Evolutionary conservation across 2,113 vertebrate species (phyloP).

Genomic region (Malurus cyaneus): DNA sequence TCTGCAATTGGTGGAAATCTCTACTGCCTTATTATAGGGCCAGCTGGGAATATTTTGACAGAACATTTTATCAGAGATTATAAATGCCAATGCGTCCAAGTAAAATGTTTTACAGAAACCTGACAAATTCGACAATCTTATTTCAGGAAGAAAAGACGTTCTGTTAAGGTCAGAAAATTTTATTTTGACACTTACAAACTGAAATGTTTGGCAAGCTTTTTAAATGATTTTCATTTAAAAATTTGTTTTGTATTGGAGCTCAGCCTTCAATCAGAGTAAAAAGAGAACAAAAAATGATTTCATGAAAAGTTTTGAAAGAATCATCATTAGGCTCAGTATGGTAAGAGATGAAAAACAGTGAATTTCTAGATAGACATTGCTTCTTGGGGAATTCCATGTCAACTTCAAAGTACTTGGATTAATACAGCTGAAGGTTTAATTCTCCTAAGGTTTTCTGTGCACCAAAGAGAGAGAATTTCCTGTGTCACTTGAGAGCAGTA

Average conservation of each 20-base stretch:
- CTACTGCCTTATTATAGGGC: conserved; percentile 22
- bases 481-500: background rate
- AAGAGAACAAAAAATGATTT: background rate
- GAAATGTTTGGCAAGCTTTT: conserved; percentile 36
- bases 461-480: background rate
- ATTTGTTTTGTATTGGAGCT: background rate
- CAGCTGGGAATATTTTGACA: conserved; percentile 58
- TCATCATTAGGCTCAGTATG: background rate
- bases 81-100: background rate
- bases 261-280: background rate
- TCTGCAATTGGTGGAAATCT: conserved; percentile 17
- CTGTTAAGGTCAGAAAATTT: conserved; percentile 39
- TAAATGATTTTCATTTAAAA: background rate
- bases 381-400: background rate
- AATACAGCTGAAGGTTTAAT: background rate
- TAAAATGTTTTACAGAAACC: conserved; percentile 48
- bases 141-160: background rate
- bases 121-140: conserved; percentile 16
- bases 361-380: background rate
- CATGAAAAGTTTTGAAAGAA: background rate
- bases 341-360: background rate
- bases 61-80: conserved; percentile 48
- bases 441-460: background rate
- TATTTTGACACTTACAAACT: conserved; percentile 39
- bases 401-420: background rate